Evolutionary conservation across 53 echinoderm and acorn worm genomes (phyloP).

Genomic region (Luidia sarsii): DNA sequence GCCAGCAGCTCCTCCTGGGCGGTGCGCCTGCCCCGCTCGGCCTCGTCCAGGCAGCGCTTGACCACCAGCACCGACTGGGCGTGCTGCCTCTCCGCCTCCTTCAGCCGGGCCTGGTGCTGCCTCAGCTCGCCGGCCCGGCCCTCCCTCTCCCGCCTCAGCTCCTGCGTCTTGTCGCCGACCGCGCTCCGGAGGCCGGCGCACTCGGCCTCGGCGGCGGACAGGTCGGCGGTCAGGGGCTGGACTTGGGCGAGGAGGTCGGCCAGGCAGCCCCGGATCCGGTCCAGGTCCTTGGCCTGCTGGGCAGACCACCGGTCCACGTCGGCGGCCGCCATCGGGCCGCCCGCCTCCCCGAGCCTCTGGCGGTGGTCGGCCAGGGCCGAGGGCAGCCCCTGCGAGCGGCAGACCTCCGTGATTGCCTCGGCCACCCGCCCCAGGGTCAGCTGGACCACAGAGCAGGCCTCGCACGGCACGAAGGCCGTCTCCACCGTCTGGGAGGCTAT

Average conservation of each 20-base stretch:
- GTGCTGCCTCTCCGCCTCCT: slow-evolving; percentile 85
- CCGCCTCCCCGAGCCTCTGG: slow-evolving; percentile 27
- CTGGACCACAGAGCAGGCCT: slow-evolving; percentile 86
- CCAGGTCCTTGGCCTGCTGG: slow-evolving; percentile 82
- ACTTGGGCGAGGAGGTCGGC: slow-evolving; percentile 73
- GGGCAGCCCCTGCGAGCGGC: slow-evolving; percentile 71
- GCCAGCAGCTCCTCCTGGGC: slow-evolving; percentile 71
- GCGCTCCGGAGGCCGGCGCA: slow-evolving; percentile 65
- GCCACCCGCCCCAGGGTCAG: slow-evolving; percentile 74
- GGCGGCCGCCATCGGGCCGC: slow-evolving; percentile 76
- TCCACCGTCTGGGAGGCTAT: slow-evolving; percentile 88
- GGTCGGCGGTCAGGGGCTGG: slow-evolving; percentile 67
- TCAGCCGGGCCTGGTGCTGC: slow-evolving; percentile 77
- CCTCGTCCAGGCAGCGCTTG: slow-evolving; percentile 79
- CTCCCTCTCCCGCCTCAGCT: slow-evolving; percentile 67
- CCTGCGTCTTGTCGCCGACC: slow-evolving; percentile 58
- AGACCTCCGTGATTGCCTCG: slow-evolving; percentile 70
- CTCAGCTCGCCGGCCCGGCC: slow-evolving; percentile 57
- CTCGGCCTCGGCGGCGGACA: slow-evolving; percentile 56
- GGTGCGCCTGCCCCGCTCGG: slow-evolving; percentile 58
- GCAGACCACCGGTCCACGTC: slow-evolving; percentile 76
- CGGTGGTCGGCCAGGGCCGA: slow-evolving; percentile 73
- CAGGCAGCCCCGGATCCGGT: slow-evolving; percentile 68
- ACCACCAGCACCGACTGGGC: slow-evolving; percentile 76
- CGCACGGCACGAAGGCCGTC: slow-evolving; percentile 96